phyloP scores from a whole-genome alignment of 1,140 invertebrate species.

The Dendrolimus punctatus region DNA sequence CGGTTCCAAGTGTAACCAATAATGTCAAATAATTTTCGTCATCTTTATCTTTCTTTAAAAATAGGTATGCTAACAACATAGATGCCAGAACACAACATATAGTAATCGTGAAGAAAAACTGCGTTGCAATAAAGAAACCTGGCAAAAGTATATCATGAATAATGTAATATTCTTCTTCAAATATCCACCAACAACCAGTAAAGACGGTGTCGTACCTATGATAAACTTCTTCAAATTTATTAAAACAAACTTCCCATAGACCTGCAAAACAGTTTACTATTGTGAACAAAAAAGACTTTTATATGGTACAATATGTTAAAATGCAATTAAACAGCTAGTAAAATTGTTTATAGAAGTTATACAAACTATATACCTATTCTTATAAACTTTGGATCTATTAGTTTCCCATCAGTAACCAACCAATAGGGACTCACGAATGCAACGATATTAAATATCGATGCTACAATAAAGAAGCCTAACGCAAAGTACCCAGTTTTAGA shows the following conservation, averaged over 20 bases:
- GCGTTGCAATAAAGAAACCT: slow-evolving; percentile 93
- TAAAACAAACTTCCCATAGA: slow-evolving; percentile 94
- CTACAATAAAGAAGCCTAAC: slow-evolving; percentile 76
- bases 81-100: slow-evolving; percentile 84
- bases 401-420: slow-evolving; percentile 89
- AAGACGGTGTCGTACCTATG: slow-evolving; percentile 86
- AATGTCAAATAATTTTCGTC: slow-evolving; percentile 84
- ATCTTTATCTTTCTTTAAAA: slow-evolving; percentile 83
- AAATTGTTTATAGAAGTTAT: background rate
- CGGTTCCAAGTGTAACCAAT: slow-evolving; percentile 80
- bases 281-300: background rate
- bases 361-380: slow-evolving; percentile 80
- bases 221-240: slow-evolving; percentile 84
- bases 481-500: slow-evolving; percentile 81
- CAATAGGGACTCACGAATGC: slow-evolving; percentile 95
- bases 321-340: background rate
- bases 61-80: slow-evolving; percentile 79
- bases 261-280: slow-evolving; percentile 73
- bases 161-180: slow-evolving; percentile 94
- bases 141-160: slow-evolving; percentile 87
- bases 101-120: slow-evolving; percentile 92
- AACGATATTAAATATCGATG: slow-evolving; percentile 85
- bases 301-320: background rate
- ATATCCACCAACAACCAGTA: slow-evolving; percentile 92
- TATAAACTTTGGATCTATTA: slow-evolving; percentile 84